Conservation (phyloP, 2,113 vertebrate genomes). For the Campylorhamphus procurvoides region DNA sequence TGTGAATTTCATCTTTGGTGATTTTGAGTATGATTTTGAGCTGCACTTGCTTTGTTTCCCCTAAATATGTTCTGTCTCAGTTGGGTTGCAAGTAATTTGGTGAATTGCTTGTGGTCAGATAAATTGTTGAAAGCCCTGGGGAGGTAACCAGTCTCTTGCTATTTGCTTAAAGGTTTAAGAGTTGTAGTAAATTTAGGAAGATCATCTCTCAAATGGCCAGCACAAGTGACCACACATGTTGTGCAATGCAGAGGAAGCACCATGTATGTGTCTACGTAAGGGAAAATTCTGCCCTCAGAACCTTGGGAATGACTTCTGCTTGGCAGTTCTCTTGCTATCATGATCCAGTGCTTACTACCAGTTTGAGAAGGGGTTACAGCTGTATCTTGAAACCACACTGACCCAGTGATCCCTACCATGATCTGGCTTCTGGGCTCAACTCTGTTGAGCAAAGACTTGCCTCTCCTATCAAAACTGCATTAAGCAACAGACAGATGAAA, state of each 20-base stretch:
- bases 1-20: background rate
- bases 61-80: background rate
- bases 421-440: background rate
- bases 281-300: background rate
- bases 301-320: background rate
- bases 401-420: background rate
- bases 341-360: background rate
- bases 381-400: background rate
- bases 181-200: background rate
- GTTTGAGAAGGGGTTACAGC: background rate
- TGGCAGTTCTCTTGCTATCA: background rate
- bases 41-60: background rate
- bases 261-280: background rate
- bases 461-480: background rate
- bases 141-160: background rate
- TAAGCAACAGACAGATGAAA: background rate
- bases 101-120: fast-evolving
- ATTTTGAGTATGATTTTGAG: background rate
- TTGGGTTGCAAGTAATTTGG: background rate
- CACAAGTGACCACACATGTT: background rate
- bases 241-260: background rate
- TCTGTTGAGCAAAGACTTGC: background rate
- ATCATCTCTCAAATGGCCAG: background rate
- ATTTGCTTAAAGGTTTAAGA: background rate
- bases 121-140: background rate